These are phyloP conservation scores for Horisme vitalbata DNA, from an alignment of 2,888 invertebrate species.

Conservation along the genomic window DNA sequence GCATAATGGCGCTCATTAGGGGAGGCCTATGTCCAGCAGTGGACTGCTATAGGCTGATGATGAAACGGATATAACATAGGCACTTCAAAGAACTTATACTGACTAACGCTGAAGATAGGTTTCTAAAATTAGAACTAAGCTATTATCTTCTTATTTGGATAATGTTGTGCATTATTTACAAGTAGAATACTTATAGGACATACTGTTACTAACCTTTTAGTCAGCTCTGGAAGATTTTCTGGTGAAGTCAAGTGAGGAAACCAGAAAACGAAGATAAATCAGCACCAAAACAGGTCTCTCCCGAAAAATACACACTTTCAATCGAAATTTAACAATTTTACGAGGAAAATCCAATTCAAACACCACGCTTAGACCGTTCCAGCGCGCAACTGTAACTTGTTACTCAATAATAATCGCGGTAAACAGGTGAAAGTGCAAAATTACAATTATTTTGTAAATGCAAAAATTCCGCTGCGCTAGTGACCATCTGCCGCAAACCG, in stretches of 20 bases:
- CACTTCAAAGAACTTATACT: too few relatives aligned
- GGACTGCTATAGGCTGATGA: too few relatives aligned
- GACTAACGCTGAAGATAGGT: conserved; percentile 29
- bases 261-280: conserved; percentile 51
- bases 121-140: conserved; percentile 64
- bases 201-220: conserved; percentile 54
- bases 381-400: conserved; percentile 34
- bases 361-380: conserved; percentile 19
- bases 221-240: conserved; percentile 42
- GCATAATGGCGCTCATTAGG: too few relatives aligned
- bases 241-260: conserved; percentile 43
- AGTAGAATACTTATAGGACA: not conserved
- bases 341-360: conserved; percentile 18
- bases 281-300: conserved; percentile 60
- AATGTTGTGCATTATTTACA: not conserved
- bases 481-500: conserved; percentile 60
- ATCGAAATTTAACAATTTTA: conserved; percentile 35
- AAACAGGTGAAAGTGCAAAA: conserved; percentile 63
- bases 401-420: conserved; percentile 44
- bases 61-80: too few relatives aligned
- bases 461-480: conserved; percentile 39
- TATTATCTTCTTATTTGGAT: conserved; percentile 18
- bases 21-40: too few relatives aligned
- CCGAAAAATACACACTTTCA: conserved; percentile 56
- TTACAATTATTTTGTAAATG: conserved; percentile 45